Evolutionary conservation across 2,113 vertebrate genomes (phyloP).

Genomic region (Paracanthobrama guichenoti): DNA sequence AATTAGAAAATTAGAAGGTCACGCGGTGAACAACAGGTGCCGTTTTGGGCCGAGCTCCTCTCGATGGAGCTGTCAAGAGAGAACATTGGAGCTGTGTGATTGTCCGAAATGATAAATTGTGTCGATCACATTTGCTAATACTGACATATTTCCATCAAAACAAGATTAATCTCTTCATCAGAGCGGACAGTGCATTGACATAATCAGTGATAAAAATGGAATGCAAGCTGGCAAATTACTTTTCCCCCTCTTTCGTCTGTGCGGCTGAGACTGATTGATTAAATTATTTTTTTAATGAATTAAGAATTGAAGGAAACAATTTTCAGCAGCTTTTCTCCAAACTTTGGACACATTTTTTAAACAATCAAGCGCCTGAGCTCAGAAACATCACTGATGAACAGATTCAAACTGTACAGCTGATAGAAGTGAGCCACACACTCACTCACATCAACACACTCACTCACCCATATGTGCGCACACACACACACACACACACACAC

Average conservation of each 20-base stretch:
- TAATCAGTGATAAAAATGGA: constrained; percentile 81
- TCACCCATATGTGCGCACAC: no score
- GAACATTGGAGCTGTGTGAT: constrained; percentile 79
- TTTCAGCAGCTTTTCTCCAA: constrained; percentile 42
- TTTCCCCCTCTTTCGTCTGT: constrained; percentile 69
- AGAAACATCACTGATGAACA: constrained; percentile 6
- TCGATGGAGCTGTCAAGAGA: constrained; percentile 80
- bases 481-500: no score
- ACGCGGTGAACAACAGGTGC: constrained; percentile 86
- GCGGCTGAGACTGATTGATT: constrained; percentile 63
- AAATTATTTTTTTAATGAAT: constrained; percentile 57
- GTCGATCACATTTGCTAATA: constrained; percentile 84
- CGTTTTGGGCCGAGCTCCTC: constrained; percentile 78
- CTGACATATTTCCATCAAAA: constrained; percentile 88
- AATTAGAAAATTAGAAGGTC: constrained; percentile 79
- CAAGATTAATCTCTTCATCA: constrained; percentile 91
- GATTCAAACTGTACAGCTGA: not conserved
- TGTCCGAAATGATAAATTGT: constrained; percentile 91
- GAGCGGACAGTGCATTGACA: constrained; percentile 80
- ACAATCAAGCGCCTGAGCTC: constrained; percentile 36
- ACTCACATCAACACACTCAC: not conserved
- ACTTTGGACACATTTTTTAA: constrained; percentile 49
- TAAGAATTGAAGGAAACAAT: constrained; percentile 57
- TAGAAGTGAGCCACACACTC: not conserved
- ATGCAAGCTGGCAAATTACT: constrained; percentile 85